Base-by-base conservation (phyloP, 2,888 invertebrate species). In the Melanargia galathea region DNA sequence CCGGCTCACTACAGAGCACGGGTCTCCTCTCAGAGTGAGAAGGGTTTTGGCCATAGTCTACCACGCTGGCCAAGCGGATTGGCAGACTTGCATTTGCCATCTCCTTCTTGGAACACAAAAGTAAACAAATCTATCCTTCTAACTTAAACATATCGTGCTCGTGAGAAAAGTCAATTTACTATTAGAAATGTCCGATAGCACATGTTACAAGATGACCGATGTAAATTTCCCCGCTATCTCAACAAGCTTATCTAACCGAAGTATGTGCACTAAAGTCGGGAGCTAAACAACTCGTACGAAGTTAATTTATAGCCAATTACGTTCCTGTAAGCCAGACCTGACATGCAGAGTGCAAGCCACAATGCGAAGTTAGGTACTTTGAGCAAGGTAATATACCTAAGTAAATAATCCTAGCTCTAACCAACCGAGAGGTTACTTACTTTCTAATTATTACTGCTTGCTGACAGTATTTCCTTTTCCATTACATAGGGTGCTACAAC, bases 221-320 rank as follows among this genome's bases (percentile, higher is more conserved):
- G 67, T 67, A 59, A 63, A 63, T 63, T 62, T 62, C 38, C 20
- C 45, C 54, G 24, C 62, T 65, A 67, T 65, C 67, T 20, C 57
- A 45, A 55, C 54, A 64, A 79, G 75, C 81, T 79, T 78, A 73
- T 73, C 79, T 82, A 20, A 64, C 45, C 48, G 62, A 56, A 63
- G 66, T 66, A 56, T 63, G 63, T 64, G 43, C 62, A 55, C 77
- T 77, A 74, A 71, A 76, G 73, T 75, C 76, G 69, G 79, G 80
- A 83, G 84, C 83, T 79, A 80, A 84, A 81, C 80, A 83, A 84
- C 82, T 83, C 82, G 78, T 82, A 78, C 73, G 78, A 76, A 75
- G 76, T 82, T 86, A 87, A 90, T 89, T 90, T 90, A 90, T 86
- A 80, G 88, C 86, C 90, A 90, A 90, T 90, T 89, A 90, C 83